Evolutionary conservation across 2,113 vertebrate species (phyloP), one percentile per base, ranked within the genome.

Genomic region (Mobula birostris): DNA sequence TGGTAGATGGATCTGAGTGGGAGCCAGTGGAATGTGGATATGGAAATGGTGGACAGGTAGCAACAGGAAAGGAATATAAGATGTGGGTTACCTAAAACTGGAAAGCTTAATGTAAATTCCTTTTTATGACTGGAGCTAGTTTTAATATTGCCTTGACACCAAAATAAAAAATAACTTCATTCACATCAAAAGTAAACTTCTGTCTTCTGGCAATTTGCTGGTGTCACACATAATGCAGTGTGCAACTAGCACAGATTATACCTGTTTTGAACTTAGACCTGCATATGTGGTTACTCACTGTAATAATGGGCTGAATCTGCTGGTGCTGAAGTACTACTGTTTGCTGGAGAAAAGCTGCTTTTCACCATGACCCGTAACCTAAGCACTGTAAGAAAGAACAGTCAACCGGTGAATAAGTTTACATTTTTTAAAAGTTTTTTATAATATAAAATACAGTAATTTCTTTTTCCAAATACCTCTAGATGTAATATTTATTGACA

Each of bases 321-420:
- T 90, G 61, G 29, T 32, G 61, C 61, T 90, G 85, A 7, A 88
- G 85, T n/a, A 88, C 85, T 88, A 88, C 85, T 90, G 85, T 90
- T 90, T 90, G 85, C 85, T 90, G 85, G 85, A 63, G 58, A 66
- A 90, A 90, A 66, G 85, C 29, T 66, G 85, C 32, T 90, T 90
- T 90, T 66, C 85, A 90, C 85, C 85, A 90, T 90, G 85, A 90
- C 85, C 66, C 29, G 85, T 90, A 90, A 90, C 19, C 85, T 90
- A 90, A 90, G 85, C 85, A 90, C 61, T 90, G 85, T 32, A 90
- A 90, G 63, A 90, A 90, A 90, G 29, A 66, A 88, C 85, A 88
- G 85, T 88, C 63, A 15, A 90, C 66, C 66, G 61, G 61, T 66
- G 61, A 90, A 90, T 90, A 90, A 90, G 19, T 66, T 90, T 66